Base-by-base conservation (phyloP, 2,113 vertebrate genomes). In the Dasypus novemcinctus region DNA sequence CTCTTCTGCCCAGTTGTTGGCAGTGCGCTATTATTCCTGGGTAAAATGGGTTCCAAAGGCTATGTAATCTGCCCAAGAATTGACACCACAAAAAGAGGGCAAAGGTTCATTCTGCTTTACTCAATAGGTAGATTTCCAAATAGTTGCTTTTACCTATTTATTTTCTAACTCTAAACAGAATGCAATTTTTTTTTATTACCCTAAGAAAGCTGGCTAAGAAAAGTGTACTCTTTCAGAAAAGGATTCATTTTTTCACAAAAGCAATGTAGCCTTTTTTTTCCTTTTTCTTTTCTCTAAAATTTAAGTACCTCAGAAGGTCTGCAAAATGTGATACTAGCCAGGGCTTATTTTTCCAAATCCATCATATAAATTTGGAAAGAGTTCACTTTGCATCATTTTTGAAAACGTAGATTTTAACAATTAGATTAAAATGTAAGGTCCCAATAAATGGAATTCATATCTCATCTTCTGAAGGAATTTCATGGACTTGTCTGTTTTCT, bases 401-500 rank as follows among this genome's bases (percentile, higher is more conserved):
- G 59, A 90, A 97, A 92, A 59, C 18, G 82, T 68, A 63, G 5
- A 87, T 31, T 95, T 88, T 82, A 79, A 63, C 54, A 85, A 75
- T 61, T 63, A 43, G 2, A 61, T 79, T 57, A 68, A 78, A 18
- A 64, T 54, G 33, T 84, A 82, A 2, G 5, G 2, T 85, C 2
- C 41, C 13, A 69, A 78, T 27, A 63, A 90, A 78, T 68, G 92
- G 33, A 76, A 63, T 85, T 21, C 13, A 25, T 72, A 63, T 71
- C 20, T 79, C 71, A 29, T 66, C 63, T 90, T 95, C 43, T 92
- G 87, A 68, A 91, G 54, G 3, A 43, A 90, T 49, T 63, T 5
- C 11, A 52, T 64, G 7, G 17, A 72, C 72, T 72, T 36, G 61
- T 89, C 27, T 52, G 71, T 92, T 87, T 93, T 75, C 71, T 57